Conservation (phyloP, 2,797 vertebrate species). For the Xenentodon cancila region DNA sequence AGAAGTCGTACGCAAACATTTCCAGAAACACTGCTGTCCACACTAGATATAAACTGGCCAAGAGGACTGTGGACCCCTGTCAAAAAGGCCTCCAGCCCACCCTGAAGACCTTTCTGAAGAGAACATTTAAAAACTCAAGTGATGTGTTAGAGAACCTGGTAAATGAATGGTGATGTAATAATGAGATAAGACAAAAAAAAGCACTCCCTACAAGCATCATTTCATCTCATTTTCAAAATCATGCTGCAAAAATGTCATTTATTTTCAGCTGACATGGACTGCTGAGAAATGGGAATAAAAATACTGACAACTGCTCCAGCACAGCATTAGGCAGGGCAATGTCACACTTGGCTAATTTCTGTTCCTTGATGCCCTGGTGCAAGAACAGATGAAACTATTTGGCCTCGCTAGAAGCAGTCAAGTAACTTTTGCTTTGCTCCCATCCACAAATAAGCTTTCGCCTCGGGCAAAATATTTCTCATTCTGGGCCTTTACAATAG, state of each 20-base stretch:
- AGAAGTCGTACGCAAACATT: too few relatives aligned
- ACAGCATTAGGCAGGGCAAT: conserved; percentile 45
- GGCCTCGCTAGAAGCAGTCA: conserved; percentile 50
- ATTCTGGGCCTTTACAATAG: conserved; percentile 43
- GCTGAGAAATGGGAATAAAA: conserved; percentile 38
- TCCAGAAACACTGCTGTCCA: too few relatives aligned
- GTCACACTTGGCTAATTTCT: conserved; percentile 59
- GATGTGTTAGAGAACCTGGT: conserved; percentile 16
- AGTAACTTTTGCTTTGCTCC: conserved; percentile 17
- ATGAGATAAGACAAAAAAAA: conserved; percentile 27
- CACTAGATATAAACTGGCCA: too few relatives aligned
- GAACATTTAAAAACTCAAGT: conserved; percentile 16
- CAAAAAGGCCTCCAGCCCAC: too few relatives aligned
- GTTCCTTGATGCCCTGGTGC: conserved; percentile 19
- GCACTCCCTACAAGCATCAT: conserved; percentile 24
- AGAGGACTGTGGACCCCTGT: too few relatives aligned
- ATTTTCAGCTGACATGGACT: conserved; percentile 17
- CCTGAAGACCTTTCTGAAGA: conserved; percentile 1
- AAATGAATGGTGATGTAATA: conserved; percentile 40
- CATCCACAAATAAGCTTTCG: conserved; percentile 41
- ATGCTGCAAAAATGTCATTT: conserved; percentile 27
- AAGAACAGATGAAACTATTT: conserved; percentile 50
- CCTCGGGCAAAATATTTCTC: conserved; percentile 45
- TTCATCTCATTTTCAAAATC: conserved; percentile 49
- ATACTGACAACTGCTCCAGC: conserved; percentile 29